Evolutionary conservation across 2,888 invertebrate genomes (phyloP).

Genomic region (Thelaira solivaga): DNA sequence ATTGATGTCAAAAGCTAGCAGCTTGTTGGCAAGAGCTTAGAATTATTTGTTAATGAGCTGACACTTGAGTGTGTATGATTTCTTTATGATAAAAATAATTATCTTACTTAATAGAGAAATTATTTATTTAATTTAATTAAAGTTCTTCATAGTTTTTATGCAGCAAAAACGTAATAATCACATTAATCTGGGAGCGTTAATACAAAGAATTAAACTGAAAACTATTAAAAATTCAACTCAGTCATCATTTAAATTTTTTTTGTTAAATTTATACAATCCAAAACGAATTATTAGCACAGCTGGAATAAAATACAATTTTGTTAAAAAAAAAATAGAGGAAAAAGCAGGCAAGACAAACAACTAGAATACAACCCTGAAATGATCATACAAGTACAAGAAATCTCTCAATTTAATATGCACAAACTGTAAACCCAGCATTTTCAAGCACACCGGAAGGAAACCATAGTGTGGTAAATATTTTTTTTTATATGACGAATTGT

Average conservation of each 20-base stretch:
- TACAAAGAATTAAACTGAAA: too few species aligned
- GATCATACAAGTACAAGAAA: neutral
- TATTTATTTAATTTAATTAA: too few species aligned
- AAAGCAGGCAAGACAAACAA: neutral
- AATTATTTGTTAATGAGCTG: too few species aligned
- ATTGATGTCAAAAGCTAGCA: too few species aligned
- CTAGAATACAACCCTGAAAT: slow-evolving; percentile 29
- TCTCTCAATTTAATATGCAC: neutral
- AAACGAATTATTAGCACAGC: slow-evolving; percentile 69
- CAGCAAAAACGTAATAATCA: too few species aligned
- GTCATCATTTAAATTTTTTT: slow-evolving; percentile 19
- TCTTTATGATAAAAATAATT: too few species aligned
- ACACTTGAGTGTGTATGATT: too few species aligned
- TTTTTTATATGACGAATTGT: slow-evolving; percentile 43
- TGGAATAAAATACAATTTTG: slow-evolving; percentile 74
- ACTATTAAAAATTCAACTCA: slow-evolving; percentile 1
- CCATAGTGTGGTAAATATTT: slow-evolving; percentile 48
- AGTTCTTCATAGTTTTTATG: too few species aligned
- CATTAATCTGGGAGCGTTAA: too few species aligned
- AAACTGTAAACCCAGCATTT: slow-evolving; percentile 13
- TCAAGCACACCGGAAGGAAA: slow-evolving; percentile 56
- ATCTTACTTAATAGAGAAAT: too few species aligned
- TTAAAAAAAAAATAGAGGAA: slow-evolving; percentile 72
- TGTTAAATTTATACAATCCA: slow-evolving; percentile 2
- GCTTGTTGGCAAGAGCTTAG: too few species aligned